Evolutionary conservation across 2,113 vertebrate species (phyloP).

Genomic region (Polypterus bichir): DNA sequence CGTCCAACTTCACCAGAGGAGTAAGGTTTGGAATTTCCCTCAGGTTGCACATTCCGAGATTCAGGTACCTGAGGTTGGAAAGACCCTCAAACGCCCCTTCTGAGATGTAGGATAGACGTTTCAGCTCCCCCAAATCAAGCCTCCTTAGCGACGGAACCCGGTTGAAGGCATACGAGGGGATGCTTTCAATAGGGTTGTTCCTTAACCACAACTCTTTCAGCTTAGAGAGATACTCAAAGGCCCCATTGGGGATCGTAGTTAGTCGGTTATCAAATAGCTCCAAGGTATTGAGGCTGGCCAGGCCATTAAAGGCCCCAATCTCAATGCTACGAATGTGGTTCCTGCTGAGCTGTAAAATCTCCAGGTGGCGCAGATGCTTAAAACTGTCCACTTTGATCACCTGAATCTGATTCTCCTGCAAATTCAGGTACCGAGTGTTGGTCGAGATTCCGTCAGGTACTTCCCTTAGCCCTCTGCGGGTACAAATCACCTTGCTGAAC

Average conservation of each 20-base stretch:
- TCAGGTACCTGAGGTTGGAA: conserved; percentile 95
- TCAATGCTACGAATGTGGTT: conserved; percentile 97
- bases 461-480: conserved; percentile 81
- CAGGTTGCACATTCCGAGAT: conserved; percentile 98
- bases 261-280: conserved; percentile 98
- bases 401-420: conserved; percentile 97
- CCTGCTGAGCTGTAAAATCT: conserved; percentile 93
- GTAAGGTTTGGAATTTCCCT: conserved; percentile 97
- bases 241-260: conserved; percentile 94
- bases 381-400: conserved; percentile 98
- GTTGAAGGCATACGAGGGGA: conserved; percentile 97
- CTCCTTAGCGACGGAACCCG: conserved; percentile 88
- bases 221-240: conserved; percentile 97
- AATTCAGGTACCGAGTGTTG: conserved; percentile 91
- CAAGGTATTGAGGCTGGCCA: conserved; percentile 94
- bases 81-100: conserved; percentile 98
- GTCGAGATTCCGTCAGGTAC: conserved; percentile 98
- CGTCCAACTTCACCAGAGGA: conserved; percentile 85
- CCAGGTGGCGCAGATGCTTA: conserved; percentile 91
- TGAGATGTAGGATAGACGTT: conserved; percentile 94
- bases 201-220: conserved; percentile 95
- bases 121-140: conserved; percentile 88
- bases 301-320: conserved; percentile 95
- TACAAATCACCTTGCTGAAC: conserved; percentile 97
- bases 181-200: conserved; percentile 96